These are phyloP conservation scores for Sander lucioperca DNA, from an alignment of 2,113 vertebrate genomes.

Conservation along the genomic window DNA sequence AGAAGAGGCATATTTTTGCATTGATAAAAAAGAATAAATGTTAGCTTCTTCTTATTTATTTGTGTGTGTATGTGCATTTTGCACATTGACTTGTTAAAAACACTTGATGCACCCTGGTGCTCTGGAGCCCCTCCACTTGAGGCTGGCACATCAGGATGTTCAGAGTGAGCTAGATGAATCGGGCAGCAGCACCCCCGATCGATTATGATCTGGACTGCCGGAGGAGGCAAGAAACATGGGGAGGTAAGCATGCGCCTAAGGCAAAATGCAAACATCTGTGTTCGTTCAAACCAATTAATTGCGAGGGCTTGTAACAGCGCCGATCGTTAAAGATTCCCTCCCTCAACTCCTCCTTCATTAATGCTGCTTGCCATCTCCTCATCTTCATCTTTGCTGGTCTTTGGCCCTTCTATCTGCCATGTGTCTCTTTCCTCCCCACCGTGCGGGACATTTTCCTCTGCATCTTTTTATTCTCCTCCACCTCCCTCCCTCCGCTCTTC, in stretches of 20 bases:
- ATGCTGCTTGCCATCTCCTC: constrained; percentile 33
- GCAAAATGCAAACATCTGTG: constrained; percentile 71
- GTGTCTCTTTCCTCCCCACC: constrained; percentile 30
- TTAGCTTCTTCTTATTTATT: background rate
- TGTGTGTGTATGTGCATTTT: background rate
- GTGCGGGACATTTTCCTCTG: constrained; percentile 14
- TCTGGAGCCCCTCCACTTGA: constrained; percentile 28
- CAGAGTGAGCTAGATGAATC: constrained; percentile 42
- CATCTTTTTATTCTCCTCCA: constrained; percentile 23
- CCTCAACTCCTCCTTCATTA: constrained; percentile 53
- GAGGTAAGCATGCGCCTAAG: constrained; percentile 38
- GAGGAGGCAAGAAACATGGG: constrained; percentile 19
- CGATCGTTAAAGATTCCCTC: constrained; percentile 33
- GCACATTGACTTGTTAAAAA: constrained; percentile 16
- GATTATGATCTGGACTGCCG: constrained; percentile 41
- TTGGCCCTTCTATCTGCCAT: constrained; percentile 36
- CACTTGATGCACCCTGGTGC: background rate
- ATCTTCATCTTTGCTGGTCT: constrained; percentile 25
- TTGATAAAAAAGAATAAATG: background rate
- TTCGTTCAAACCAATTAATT: constrained; percentile 65
- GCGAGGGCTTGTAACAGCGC: constrained; percentile 12
- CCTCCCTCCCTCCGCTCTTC: background rate
- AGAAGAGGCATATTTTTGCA: background rate
- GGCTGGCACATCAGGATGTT: constrained; percentile 35
- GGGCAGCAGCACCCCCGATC: constrained; percentile 26